Evolutionary conservation across 2,113 vertebrate genomes (phyloP).

Genomic region (Podarcis muralis): DNA sequence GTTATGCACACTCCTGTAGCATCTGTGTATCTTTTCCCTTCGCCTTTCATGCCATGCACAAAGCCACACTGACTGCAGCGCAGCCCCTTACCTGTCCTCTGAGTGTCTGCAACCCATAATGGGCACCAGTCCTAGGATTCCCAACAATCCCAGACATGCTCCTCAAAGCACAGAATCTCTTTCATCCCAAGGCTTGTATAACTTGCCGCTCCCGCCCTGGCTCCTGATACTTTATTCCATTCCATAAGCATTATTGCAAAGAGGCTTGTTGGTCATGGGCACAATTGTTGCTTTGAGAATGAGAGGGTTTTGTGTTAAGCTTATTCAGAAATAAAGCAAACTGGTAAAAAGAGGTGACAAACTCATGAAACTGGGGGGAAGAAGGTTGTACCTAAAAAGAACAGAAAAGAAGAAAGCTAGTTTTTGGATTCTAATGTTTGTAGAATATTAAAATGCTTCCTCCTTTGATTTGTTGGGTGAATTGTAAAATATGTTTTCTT

Average conservation of each 20-base stretch:
- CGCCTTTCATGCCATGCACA: neutral
- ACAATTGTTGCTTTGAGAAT: neutral
- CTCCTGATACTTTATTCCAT: neutral
- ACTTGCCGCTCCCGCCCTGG: neutral
- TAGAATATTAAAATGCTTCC: neutral
- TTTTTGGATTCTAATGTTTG: neutral
- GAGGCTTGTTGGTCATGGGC: neutral
- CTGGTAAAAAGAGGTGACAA: neutral
- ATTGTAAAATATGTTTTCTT: neutral
- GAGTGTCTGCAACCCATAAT: neutral
- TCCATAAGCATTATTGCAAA: neutral
- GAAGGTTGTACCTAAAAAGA: neutral
- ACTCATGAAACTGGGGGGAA: neutral
- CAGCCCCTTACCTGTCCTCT: neutral
- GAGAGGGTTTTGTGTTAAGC: neutral
- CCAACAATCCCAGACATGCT: neutral
- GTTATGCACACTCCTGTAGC: neutral
- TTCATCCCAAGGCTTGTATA: neutral
- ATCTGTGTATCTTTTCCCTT: neutral
- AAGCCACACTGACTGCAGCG: too few species aligned
- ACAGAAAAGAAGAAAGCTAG: neutral
- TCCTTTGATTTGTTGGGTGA: neutral
- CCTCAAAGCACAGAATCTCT: neutral
- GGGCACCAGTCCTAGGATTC: neutral
- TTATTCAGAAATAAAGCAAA: neutral